phyloP scores from a whole-genome alignment of 2,113 vertebrate species.

The Diadophis punctatus region DNA sequence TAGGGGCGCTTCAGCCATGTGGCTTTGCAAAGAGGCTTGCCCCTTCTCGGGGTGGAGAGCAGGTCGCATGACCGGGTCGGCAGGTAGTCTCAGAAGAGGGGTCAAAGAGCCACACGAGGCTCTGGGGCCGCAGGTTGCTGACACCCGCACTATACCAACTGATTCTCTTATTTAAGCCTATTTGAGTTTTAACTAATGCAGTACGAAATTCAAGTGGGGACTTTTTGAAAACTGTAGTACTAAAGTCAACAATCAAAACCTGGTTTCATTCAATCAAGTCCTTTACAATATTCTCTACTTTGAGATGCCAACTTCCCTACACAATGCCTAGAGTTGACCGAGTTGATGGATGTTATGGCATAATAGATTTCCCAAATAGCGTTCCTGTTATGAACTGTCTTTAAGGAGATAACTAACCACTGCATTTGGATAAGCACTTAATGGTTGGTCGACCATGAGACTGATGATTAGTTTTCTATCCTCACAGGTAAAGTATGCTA shows the following conservation, averaged over 20 bases:
- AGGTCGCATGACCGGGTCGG: too few species aligned
- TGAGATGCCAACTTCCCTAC: background rate
- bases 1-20: too few species aligned
- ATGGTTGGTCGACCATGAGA: background rate
- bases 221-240: background rate
- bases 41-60: too few species aligned
- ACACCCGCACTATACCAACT: background rate
- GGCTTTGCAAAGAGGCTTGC: too few species aligned
- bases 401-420: background rate
- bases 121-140: too few species aligned
- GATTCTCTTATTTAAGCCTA: background rate
- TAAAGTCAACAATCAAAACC: background rate
- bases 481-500: background rate
- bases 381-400: background rate
- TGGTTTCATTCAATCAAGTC: background rate
- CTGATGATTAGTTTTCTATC: background rate
- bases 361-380: background rate
- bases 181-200: background rate
- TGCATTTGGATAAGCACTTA: background rate
- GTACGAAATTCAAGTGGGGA: background rate
- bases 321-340: background rate
- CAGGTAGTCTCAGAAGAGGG: too few species aligned
- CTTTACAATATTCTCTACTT: too few species aligned
- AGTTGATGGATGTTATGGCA: background rate
- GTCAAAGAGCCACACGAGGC: too few species aligned